Base-by-base conservation (phyloP, 2,888 invertebrate genomes). In the Hartigia nigra region DNA sequence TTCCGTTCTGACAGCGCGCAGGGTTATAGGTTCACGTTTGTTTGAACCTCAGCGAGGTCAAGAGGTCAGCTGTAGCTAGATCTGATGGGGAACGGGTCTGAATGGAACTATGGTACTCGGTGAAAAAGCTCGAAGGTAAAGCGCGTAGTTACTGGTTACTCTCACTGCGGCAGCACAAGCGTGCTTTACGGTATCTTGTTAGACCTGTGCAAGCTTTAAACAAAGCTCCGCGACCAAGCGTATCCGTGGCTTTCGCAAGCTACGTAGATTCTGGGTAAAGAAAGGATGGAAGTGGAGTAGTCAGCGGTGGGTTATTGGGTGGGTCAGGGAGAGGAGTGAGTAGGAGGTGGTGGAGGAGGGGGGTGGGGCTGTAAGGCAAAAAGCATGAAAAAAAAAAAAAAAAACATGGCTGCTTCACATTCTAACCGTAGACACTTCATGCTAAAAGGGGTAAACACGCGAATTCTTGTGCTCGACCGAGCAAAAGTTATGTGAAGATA, bases 371-470 rank as follows among this genome's bases (percentile, higher is more conserved):
- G n/a, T n/a, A n/a, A n/a, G n/a, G 12, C 5, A 1, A 55, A 9
- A 74, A 23, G 37, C 14, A 77, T 34, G 77, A 75, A 78, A 74
- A 36, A 78, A 77, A 77, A 77, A n/a, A 74, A 78, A 78, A 78
- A 77, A 77, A 77, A 74, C 31, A 32, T 70, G 74, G 78, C 74
- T 70, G 80, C 81, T 86, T 82, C 80, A 81, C 84, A 85, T 88
- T 88, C 85, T 77, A 78, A 82, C 78, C 75, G 82, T 81, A 76
- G 76, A 80, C 84, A 82, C 87, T 84, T 80, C 81, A 82, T 82
- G 85, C 78, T 88, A 87, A 87, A 87, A 87, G 82, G 85, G 87
- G 84, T 87, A 86, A 88, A 88, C 85, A 86, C 84, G 81, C 82
- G 80, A 14, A 31, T 84, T 76, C 84, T 86, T 81, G 37, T 74